phyloP scores from a whole-genome alignment of 2,113 vertebrate species.

The Tetraodon nigroviridis region DNA sequence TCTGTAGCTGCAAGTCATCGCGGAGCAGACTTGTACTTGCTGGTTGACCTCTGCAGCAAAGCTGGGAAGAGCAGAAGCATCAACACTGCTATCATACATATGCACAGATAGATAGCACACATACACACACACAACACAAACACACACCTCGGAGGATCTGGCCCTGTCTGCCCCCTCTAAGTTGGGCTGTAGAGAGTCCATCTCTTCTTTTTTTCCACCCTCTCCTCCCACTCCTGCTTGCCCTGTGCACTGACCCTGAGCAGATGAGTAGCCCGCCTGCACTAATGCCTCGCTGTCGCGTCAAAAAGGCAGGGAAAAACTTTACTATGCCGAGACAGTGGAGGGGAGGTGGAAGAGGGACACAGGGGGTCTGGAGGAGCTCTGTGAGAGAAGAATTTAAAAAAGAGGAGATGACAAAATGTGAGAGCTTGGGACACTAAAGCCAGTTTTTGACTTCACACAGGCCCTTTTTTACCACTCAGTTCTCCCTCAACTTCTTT shows the following conservation, averaged over 20 bases:
- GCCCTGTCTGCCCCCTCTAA: conserved; percentile 70
- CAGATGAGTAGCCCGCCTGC: conserved; percentile 72
- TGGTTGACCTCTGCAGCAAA: conserved; percentile 67
- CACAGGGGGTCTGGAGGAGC: conserved; percentile 35
- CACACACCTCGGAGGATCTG: conserved; percentile 62
- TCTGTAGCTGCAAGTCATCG: conserved; percentile 51
- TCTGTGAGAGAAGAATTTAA: conserved; percentile 22
- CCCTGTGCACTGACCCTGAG: conserved; percentile 77
- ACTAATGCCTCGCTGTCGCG: conserved; percentile 73
- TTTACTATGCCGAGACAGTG: conserved; percentile 64
- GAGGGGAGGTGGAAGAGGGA: conserved; percentile 58
- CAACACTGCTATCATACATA: conserved; percentile 63
- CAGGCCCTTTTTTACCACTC: not conserved
- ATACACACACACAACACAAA: conserved; percentile 12
- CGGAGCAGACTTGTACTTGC: conserved; percentile 58
- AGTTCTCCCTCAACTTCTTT: not conserved
- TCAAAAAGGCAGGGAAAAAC: conserved; percentile 71
- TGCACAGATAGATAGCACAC: conserved; percentile 45
- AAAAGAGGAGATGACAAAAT: conserved; percentile 15
- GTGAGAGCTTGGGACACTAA: conserved; percentile 3
- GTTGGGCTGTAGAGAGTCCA: conserved; percentile 60
- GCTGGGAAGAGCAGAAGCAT: conserved; percentile 66
- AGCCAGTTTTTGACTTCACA: not conserved
- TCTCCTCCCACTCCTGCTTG: conserved; percentile 57
- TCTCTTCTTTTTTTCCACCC: conserved; percentile 52